Base-by-base conservation (phyloP, 1,140 invertebrate genomes). In the Neotoxoptera formosana region DNA sequence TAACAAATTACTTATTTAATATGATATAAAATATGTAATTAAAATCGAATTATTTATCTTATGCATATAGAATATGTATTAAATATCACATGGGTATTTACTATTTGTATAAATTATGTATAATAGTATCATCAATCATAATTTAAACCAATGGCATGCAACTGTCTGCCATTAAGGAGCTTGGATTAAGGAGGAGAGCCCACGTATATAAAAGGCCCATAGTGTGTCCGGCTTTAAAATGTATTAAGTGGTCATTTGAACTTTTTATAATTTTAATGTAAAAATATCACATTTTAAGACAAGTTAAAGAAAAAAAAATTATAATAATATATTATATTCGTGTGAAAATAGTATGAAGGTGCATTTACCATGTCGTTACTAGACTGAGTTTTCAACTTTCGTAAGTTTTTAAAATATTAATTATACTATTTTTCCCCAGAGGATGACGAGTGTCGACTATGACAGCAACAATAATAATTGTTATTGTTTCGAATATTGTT, bases 11-110 rank as follows among this genome's bases (percentile, higher is more conserved):
- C 8, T 76, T 76, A 76, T n/a, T 76, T 76, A 17, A 17, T 76
- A 76, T 76, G n/a, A 76, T n/a, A n/a, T 6, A 76, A 76, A 41
- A n/a, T 17, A n/a, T 14, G n/a, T 76, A 76, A 76, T 76, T 76
- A 76, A 76, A 76, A 76, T 76, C 30, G n/a, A n/a, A 76, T 76
- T 76, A 76, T 76, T n/a, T n/a, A 76, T 76, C 60, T 76, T 76
- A 76, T 17, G 30, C 14, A n/a, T 76, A n/a, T 76, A 76, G 11
- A 20, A 76, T n/a, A 76, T 76, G 17, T 76, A n/a, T 76, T 76
- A n/a, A 34, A 76, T n/a, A 76, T 76, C n/a, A 17, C 30, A 67
- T 8, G 41, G 30, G 9, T 67, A 14, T 14, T 30, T 67, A 67
- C 60, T 30, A 67, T 67, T 67, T 67, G 9, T 67, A 67, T 67